Base-by-base conservation (phyloP, 2,113 vertebrate species). In the Pterophyllum scalare region DNA sequence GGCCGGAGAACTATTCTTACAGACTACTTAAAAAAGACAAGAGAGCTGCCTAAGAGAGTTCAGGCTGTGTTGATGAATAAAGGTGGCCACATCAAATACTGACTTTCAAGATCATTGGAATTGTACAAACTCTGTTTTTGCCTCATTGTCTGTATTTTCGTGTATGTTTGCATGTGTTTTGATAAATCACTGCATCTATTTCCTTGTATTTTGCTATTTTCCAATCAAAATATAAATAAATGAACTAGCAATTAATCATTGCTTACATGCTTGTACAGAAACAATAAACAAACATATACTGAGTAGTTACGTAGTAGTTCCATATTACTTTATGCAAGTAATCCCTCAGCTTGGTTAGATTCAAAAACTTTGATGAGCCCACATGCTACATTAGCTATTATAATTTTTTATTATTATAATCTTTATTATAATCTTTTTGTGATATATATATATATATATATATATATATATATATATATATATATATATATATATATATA, bases 1-100 rank as follows among this genome's bases (percentile, higher is more conserved):
- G 17, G 8, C 28, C 12, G 19, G 60, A 19, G 11, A 35, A 62
- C 31, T n/a, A 4, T 61, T 61, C 59, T 19, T 38, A 9, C 9
- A 38, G 8, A 10, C 35, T 35, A 35, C 35, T 61, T 62, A 35
- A 62, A 62, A 0, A 35, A 61, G 31, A 35, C 59, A 61, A 33
- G 59, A 61, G 33, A 33, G 59, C 5, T 0, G 3, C 5, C 17
- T 6, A 35, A n/a, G 10, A 35, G 28, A 61, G 19, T n/a, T 35
- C 20, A 33, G 9, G 28, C 31, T 33, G 59, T 12, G 31, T 33
- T 20, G 17, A 60, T 33, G 59, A 57, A 22, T 22, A 57, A 57
- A 57, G 10, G 28, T 61, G 59, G 9, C 28, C 19, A 33, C 20
- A 33, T 17, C 28, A 60, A 11, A 20, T 60, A 19, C 15, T 60